Conservation (phyloP, 2,797 vertebrate species). For the Rhynchotus rufescens region DNA sequence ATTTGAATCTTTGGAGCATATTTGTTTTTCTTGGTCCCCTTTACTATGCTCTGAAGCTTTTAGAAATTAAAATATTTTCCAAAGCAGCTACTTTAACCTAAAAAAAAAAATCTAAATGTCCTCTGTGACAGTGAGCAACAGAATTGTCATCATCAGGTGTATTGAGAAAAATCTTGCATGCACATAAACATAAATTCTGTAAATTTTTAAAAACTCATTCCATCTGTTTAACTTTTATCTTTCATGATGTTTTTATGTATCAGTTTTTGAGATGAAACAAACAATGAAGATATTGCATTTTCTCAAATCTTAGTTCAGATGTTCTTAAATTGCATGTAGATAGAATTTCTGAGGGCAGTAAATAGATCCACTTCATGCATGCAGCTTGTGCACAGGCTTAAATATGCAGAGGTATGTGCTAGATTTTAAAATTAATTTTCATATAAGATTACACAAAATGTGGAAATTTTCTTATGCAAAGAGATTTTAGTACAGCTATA, state of each 20-base stretch:
- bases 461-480: not conserved
- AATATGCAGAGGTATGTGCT: not conserved
- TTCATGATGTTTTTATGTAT: not conserved
- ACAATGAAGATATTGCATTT: not conserved
- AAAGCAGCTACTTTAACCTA: not conserved
- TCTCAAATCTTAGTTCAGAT: not conserved
- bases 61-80: not conserved
- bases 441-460: not conserved
- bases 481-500: not conserved
- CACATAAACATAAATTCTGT: not conserved
- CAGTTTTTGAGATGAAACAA: not conserved
- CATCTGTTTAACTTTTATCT: not conserved
- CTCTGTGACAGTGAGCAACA: not conserved
- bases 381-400: not conserved
- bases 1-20: not conserved
- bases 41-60: not conserved
- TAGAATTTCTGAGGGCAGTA: not conserved
- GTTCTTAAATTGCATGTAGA: not conserved
- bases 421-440: not conserved
- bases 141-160: not conserved
- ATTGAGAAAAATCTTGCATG: not conserved
- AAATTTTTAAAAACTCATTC: not conserved
- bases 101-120: not conserved
- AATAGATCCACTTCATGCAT: not conserved
- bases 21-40: not conserved